Evolutionary conservation across 2,797 vertebrate genomes (phyloP).

Genomic region (Takifugu ocellatus): DNA sequence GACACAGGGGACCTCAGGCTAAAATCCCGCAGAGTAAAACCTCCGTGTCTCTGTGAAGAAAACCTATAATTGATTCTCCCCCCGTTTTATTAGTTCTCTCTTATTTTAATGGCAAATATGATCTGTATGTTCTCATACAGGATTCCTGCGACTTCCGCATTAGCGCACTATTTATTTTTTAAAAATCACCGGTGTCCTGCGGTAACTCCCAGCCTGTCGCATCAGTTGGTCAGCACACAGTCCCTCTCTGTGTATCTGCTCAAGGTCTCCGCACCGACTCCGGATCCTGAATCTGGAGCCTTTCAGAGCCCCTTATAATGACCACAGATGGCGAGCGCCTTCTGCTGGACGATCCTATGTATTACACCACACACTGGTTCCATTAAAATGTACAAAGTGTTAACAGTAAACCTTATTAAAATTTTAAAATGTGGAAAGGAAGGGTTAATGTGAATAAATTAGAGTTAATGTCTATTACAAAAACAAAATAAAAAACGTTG

Average conservation of each 20-base stretch:
- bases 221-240: constrained; percentile 28
- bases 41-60: background rate
- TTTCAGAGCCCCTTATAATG: constrained; percentile 2
- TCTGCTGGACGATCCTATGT: constrained; percentile 19
- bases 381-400: background rate
- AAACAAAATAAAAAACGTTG: no score
- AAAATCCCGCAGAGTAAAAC: background rate
- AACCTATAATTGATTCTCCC: constrained; percentile 1
- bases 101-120: constrained; percentile 42
- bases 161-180: background rate
- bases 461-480: no score
- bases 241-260: constrained; percentile 15
- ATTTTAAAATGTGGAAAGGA: background rate
- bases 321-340: constrained; percentile 16
- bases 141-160: constrained; percentile 2
- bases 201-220: constrained; percentile 5
- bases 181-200: background rate
- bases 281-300: constrained; percentile 14
- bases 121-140: background rate
- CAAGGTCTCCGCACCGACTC: constrained; percentile 29
- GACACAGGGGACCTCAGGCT: background rate
- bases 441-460: background rate
- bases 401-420: background rate
- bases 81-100: background rate
- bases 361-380: background rate